Percentiles rank a stretch among this genome's conserved stretches.
phyloP scores from a whole-genome alignment of 2,888 invertebrate species.

The Rotaria magnacalcarata region DNA sequence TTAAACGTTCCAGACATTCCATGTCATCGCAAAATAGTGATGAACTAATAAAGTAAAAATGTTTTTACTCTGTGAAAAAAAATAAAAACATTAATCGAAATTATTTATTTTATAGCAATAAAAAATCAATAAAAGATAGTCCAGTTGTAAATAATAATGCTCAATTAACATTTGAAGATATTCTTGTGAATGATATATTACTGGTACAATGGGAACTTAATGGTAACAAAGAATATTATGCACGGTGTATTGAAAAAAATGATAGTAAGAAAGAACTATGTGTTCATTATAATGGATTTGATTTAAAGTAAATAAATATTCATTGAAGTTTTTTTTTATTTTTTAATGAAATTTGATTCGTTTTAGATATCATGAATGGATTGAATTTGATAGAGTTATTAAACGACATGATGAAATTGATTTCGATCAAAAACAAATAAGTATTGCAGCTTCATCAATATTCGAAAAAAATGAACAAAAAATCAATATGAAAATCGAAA shows the following conservation, averaged over 20 bases:
- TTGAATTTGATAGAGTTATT: not conserved
- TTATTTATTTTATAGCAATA: not conserved
- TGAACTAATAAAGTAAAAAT: not conserved
- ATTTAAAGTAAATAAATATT: not conserved
- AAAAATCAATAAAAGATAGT: not conserved
- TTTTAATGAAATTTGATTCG: not conserved
- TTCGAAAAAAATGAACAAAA: not conserved
- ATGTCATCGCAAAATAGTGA: not conserved
- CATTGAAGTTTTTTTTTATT: not conserved
- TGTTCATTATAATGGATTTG: not conserved
- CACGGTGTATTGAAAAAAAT: constrained; percentile 1
- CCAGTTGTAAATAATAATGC: not conserved
- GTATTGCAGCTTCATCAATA: not conserved
- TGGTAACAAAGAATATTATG: not conserved
- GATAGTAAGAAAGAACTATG: not conserved
- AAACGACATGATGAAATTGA: not conserved
- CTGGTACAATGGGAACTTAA: not conserved
- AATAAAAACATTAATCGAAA: not conserved
- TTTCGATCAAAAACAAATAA: not conserved
- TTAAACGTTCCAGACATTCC: not conserved
- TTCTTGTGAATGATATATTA: not conserved
- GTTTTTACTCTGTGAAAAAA: not conserved
- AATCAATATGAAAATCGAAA: not conserved
- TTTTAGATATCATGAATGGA: constrained; percentile 28
- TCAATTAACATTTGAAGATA: not conserved